Evolutionary conservation across 2,113 vertebrate species (phyloP).

Genomic region (Gorsachius goisagi): DNA sequence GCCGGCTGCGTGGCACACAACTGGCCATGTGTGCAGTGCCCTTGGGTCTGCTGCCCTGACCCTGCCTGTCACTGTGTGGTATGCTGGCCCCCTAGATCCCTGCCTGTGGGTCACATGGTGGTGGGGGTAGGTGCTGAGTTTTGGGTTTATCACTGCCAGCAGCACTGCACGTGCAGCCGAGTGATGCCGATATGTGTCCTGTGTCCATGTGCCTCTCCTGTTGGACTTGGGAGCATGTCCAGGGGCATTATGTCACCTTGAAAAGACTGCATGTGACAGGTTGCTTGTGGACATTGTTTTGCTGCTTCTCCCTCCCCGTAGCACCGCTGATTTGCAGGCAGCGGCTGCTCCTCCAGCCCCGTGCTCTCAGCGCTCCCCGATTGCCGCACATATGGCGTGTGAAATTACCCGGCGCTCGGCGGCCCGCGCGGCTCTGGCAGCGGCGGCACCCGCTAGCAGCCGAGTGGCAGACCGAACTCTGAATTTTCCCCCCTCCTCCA

Average conservation of each 20-base stretch:
- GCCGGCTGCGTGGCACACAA: rapidly evolving
- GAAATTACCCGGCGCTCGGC: neutral
- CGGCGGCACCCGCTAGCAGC: neutral
- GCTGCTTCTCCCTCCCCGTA: neutral
- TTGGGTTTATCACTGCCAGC: neutral
- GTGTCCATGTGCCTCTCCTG: rapidly evolving
- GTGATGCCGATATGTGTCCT: rapidly evolving
- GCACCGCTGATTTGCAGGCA: neutral
- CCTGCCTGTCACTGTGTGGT: neutral
- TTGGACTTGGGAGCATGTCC: neutral
- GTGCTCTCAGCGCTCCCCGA: neutral
- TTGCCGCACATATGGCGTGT: neutral
- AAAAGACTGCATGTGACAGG: neutral
- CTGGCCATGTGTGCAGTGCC: neutral
- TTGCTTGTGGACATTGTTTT: neutral
- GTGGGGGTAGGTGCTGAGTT: neutral
- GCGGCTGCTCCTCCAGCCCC: neutral
- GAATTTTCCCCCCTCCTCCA: neutral
- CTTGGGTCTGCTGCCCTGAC: neutral
- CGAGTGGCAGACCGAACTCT: neutral
- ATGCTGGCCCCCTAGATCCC: neutral
- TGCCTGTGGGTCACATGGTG: rapidly evolving
- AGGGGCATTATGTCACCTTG: neutral
- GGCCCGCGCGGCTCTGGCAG: neutral
- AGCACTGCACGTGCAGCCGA: rapidly evolving